Evolutionary conservation across 2,113 vertebrate species (phyloP), one percentile per base, ranked within the genome.

Genomic region (Heterotis niloticus): DNA sequence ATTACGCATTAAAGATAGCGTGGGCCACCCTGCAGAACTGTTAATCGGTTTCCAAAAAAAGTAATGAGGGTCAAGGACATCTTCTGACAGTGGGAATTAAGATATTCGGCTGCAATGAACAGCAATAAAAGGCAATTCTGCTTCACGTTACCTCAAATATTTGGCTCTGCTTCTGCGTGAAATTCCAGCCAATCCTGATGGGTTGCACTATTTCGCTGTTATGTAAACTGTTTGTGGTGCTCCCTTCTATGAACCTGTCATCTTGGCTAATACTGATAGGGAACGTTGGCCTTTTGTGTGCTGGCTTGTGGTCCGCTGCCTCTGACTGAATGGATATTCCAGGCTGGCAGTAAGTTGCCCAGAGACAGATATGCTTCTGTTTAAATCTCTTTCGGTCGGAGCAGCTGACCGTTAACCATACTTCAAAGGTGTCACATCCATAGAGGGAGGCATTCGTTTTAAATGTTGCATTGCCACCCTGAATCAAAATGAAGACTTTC

Each of bases 1-100:
- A 89, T 89, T 80, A 88, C 89, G 87, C 85, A 89, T 87, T 88
- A 82, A 90, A 87, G 81, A 79, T 79, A 84, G 76, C 82, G 85
- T 85, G 82, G 88, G 84, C 88, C 81, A 85, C 75, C 54, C 26
- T 81, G 76, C 79, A 84, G 83, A 83, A 78, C 60, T 81, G 82
- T 86, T 89, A 88, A 90, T 90, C 86, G 86, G 77, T 84, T 85
- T 69, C 79, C 62, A 73, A 79, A 80, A 78, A 71, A 64, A 76
- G 82, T 77, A 76, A 69, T 84, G 83, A 89, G 89, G 86, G 83
- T 88, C 86, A 85, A 85, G 82, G 80, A 77, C 83, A 81, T 73
- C 83, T 84, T 78, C 85, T 85, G 88, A 86, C 87, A 83, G 85
- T 86, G 84, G 85, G 82, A 78, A 81, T 80, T 79, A 60, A 81